Percentiles rank a stretch among this genome's conserved stretches.
Conservation (phyloP, 2,797 vertebrate genomes). For the Fundulus diaphanus region DNA sequence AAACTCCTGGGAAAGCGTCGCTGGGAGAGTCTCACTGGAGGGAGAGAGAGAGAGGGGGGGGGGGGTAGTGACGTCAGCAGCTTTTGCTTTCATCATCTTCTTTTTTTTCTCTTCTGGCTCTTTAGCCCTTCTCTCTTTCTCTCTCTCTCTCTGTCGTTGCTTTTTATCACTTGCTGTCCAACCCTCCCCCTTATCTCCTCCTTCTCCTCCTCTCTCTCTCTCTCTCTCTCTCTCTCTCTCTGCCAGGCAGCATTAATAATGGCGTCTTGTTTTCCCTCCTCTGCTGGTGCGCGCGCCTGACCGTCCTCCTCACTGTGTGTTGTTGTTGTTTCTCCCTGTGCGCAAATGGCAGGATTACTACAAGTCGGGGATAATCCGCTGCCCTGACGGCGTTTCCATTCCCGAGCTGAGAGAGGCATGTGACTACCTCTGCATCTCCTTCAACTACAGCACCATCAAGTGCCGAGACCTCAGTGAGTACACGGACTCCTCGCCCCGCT, state of each 20-base stretch:
- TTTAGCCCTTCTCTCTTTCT: neutral
- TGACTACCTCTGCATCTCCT: slow-evolving; percentile 99
- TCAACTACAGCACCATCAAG: slow-evolving; percentile 98
- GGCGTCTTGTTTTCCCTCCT: slow-evolving; percentile 76
- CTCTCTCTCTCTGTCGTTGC: slow-evolving; percentile 17
- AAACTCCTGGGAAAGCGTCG: slow-evolving; percentile 12
- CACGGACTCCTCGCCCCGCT: neutral
- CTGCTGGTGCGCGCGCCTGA: slow-evolving; percentile 42
- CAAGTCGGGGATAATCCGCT: slow-evolving; percentile 98
- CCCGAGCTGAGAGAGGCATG: slow-evolving; percentile 98
- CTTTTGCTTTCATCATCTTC: slow-evolving; percentile 40
- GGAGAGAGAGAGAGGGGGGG: too few relatives aligned
- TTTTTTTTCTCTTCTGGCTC: neutral
- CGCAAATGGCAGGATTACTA: slow-evolving; percentile 94
- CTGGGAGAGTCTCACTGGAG: slow-evolving; percentile 3
- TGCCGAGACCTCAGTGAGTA: slow-evolving; percentile 99
- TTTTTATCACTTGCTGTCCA: slow-evolving; percentile 33
- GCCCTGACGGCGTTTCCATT: slow-evolving; percentile 98
- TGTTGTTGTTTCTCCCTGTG: slow-evolving; percentile 23
- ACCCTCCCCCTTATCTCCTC: slow-evolving; percentile 27
- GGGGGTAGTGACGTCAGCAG: slow-evolving; percentile 49
- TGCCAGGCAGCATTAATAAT: slow-evolving; percentile 75
- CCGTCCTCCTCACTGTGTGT: slow-evolving; percentile 21
- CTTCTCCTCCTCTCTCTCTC: slow-evolving; percentile 10
- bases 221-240: slow-evolving; percentile 12